phyloP scores from a whole-genome alignment of 1,140 invertebrate genomes.

The Zaprionus camerounensis region DNA sequence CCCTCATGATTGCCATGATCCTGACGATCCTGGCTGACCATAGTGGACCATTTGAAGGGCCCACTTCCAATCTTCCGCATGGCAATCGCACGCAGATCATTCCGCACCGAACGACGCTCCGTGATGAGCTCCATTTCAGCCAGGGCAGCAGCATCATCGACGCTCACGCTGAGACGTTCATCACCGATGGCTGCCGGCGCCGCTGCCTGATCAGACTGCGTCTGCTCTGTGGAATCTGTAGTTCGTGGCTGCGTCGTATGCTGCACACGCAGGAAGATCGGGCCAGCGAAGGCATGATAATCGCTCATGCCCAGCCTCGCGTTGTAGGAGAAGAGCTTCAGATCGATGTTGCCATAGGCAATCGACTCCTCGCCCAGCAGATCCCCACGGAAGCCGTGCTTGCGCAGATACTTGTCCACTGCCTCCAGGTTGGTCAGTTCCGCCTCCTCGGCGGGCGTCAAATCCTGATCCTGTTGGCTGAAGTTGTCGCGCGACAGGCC shows the following conservation, averaged over 20 bases:
- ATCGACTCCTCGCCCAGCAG: conserved; percentile 77
- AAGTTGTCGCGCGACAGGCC: conserved; percentile 84
- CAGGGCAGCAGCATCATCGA: conserved; percentile 66
- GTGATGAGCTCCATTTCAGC: conserved; percentile 77
- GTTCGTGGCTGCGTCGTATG: conserved; percentile 55
- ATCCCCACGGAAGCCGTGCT: conserved; percentile 80
- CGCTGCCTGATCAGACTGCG: conserved; percentile 18
- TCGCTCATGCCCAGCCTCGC: conserved; percentile 72
- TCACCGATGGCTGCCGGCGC: conserved; percentile 58
- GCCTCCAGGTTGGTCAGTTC: conserved; percentile 71
- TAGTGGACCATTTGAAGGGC: conserved; percentile 91
- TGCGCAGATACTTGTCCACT: conserved; percentile 73
- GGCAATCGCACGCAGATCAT: conserved; percentile 79
- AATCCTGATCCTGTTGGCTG: conserved; percentile 84
- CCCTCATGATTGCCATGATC: conserved; percentile 86
- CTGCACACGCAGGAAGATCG: conserved; percentile 75
- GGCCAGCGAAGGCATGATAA: conserved; percentile 82
- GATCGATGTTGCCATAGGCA: conserved; percentile 83
- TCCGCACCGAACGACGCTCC: conserved; percentile 72
- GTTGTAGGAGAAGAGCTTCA: conserved; percentile 83
- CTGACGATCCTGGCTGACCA: conserved; percentile 84
- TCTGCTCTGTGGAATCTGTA: conserved; percentile 22
- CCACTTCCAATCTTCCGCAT: conserved; percentile 57
- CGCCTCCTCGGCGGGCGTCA: conserved; percentile 84
- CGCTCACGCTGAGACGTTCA: conserved; percentile 66